Base-by-base conservation (phyloP, 2,888 invertebrate genomes). In the Stramonita haemastoma region DNA sequence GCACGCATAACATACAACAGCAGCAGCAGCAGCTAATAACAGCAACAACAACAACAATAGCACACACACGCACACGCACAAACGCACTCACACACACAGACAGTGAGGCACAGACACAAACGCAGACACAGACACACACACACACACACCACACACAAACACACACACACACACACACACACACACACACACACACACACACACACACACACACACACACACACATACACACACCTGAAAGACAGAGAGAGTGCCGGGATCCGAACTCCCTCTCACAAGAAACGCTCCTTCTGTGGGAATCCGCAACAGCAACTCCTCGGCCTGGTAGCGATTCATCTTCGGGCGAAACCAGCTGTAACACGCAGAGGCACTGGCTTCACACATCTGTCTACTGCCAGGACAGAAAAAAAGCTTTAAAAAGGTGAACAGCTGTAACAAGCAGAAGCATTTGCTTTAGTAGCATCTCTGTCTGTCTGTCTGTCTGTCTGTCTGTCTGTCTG, bases 281-380 rank as follows among this genome's bases (percentile, higher is more conserved):
- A 99, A 99, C 0, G 99, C 98, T 0, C 99, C 99, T 95, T 99
- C 98, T 2, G 97, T 97, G 90, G 97, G 97, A 73, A 98, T 97
- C 93, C 98, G 97, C 92, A 97, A 97, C 90, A 99, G 96, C 95
- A 98, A 97, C 92, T 98, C 98, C 96, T 99, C 99, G 0, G 99
- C 98, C 92, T 98, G 97, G 19, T 97, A 97, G 90, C 98, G 97
- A 34, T 97, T 97, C 92, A 98, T 97, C 89, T 97, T 97, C 95
- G 98, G 98, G 95, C 98, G 98, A 96, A 98, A 99, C 99, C 99
- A 99, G 93, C 96, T 95, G 90, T 70, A 32, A 73, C 22, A 32
- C 17, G 19, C 46, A 46, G 46, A 46, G 46, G 46, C 46, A 46
- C 46, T 46, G 46, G 46, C 46, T 46, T 46, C 46, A 46, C 8